A percentile compares a stretch with the other conserved stretches of the same genome.
Conservation (phyloP, 2,888 invertebrate species). For the Lacanobia oleracea region DNA sequence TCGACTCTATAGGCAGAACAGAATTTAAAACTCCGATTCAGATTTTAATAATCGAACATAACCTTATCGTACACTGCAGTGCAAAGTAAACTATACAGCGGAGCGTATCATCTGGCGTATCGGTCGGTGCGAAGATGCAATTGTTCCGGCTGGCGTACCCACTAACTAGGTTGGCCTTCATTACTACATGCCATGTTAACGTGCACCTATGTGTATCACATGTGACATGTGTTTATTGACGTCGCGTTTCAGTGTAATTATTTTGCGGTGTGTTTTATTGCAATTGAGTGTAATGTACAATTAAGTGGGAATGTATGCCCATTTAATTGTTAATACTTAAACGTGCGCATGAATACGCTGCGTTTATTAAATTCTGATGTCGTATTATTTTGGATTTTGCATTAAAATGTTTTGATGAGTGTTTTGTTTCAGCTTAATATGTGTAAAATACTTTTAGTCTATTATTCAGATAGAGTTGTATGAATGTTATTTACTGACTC, state of each 20-base stretch:
- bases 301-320: conserved; percentile 41
- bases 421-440: conserved; percentile 9
- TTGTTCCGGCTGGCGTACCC: conserved; percentile 88
- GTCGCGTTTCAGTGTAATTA: conserved; percentile 48
- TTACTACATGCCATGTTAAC: conserved; percentile 67
- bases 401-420: conserved; percentile 13
- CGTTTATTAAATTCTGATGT: conserved; percentile 31
- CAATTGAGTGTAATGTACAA: conserved; percentile 50
- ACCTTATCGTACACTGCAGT: conserved; percentile 40
- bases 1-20: neutral
- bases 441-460: neutral
- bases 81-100: conserved; percentile 44
- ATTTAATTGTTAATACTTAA: conserved; percentile 40
- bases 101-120: conserved; percentile 64
- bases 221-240: conserved; percentile 56
- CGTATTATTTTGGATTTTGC: conserved; percentile 21
- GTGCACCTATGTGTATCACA: conserved; percentile 56
- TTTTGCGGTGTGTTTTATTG: conserved; percentile 54
- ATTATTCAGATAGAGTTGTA: neutral
- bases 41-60: conserved; percentile 8
- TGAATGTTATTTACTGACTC: neutral
- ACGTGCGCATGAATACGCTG: conserved; percentile 31
- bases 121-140: conserved; percentile 85
- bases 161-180: conserved; percentile 90
- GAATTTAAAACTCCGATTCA: neutral